Evolutionary conservation across 2,797 vertebrate genomes (phyloP).

Genomic region (Silurus lanzhouensis): DNA sequence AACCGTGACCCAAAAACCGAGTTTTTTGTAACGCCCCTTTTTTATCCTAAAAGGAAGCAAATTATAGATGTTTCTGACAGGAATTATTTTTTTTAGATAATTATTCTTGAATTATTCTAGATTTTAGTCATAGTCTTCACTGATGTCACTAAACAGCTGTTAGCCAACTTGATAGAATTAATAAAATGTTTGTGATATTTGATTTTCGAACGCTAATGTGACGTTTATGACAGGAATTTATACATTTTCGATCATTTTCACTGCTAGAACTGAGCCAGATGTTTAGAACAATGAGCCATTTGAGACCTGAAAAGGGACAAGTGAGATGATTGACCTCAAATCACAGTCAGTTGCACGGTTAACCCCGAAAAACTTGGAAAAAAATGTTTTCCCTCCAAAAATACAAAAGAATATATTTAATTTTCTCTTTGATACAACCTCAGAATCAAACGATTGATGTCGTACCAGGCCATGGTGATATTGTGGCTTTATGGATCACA

Average conservation of each 20-base stretch:
- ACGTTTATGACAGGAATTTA: not conserved
- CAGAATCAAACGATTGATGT: not conserved
- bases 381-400: too few relatives aligned
- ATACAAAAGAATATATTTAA: not conserved
- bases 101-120: not conserved
- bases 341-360: not conserved
- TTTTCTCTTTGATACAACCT: not conserved
- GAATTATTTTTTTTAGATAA: not conserved
- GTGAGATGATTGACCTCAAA: not conserved
- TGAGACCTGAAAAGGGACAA: not conserved
- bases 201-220: too few relatives aligned
- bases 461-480: constrained; percentile 90
- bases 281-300: not conserved
- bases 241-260: not conserved
- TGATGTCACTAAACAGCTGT: not conserved
- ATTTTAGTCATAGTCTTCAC: not conserved
- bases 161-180: not conserved
- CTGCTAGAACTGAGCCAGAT: too few relatives aligned
- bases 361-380: too few relatives aligned
- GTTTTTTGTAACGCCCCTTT: too few relatives aligned
- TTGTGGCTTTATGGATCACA: constrained; percentile 80
- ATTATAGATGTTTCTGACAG: not conserved
- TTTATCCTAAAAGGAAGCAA: not conserved
- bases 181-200: not conserved
- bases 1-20: too few relatives aligned